phyloP scores from a whole-genome alignment of 2,113 vertebrate genomes.

The Erinaceus europaeus region DNA sequence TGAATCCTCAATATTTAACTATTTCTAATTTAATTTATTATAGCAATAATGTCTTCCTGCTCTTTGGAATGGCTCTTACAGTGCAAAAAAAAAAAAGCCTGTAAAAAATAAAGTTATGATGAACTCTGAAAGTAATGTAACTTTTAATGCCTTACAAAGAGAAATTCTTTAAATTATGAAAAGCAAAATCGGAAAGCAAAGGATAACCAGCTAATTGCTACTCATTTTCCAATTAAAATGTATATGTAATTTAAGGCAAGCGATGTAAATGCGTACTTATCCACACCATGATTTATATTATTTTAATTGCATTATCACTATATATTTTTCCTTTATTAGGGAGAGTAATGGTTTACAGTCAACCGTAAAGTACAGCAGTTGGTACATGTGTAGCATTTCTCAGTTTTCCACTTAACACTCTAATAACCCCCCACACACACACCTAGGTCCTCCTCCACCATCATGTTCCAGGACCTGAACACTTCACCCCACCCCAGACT shows the following conservation, averaged over 20 bases:
- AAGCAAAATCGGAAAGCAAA: neutral
- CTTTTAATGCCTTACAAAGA: neutral
- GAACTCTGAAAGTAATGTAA: constrained; percentile 32
- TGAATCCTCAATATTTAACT: constrained; percentile 43
- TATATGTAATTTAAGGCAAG: neutral
- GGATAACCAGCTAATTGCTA: neutral
- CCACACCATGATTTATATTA: neutral
- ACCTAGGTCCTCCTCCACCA: too few species aligned
- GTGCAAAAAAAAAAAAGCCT: constrained; percentile 8
- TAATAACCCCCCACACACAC: too few species aligned
- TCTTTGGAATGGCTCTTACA: neutral
- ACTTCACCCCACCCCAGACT: too few species aligned
- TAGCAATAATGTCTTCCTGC: constrained; percentile 17
- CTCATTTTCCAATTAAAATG: constrained; percentile 7
- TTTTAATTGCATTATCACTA: neutral
- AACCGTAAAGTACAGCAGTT: too few species aligned
- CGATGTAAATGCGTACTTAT: neutral
- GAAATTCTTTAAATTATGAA: neutral
- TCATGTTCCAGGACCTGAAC: too few species aligned
- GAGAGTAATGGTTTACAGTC: too few species aligned
- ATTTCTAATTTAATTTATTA: constrained; percentile 19
- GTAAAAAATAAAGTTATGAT: neutral
- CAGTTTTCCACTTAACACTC: too few species aligned
- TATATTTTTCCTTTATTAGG: too few species aligned
- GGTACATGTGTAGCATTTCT: too few species aligned